Conservation (phyloP, 2,113 vertebrate species). For the Orthonyx spaldingii region DNA sequence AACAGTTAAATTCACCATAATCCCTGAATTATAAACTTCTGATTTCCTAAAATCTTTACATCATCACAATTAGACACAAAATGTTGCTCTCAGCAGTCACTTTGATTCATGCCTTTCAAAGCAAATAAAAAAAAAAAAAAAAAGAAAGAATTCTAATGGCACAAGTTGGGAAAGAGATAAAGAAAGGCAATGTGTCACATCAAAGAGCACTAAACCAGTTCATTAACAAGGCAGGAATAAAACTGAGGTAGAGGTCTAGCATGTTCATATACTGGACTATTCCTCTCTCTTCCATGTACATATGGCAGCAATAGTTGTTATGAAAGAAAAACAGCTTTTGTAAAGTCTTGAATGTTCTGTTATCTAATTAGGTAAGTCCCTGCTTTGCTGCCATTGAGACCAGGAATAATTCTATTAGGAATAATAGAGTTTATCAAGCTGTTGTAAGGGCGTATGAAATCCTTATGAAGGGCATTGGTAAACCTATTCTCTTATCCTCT, state of each 20-base stretch:
- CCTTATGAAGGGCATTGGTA: neutral
- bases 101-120: neutral
- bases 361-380: neutral
- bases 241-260: neutral
- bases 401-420: neutral
- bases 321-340: neutral
- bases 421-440: neutral
- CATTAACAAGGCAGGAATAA: neutral
- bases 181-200: neutral
- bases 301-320: neutral
- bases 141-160: neutral
- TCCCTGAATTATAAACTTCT: neutral
- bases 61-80: neutral
- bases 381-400: neutral
- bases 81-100: neutral
- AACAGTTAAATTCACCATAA: neutral
- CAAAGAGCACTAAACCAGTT: neutral
- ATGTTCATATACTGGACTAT: neutral
- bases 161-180: neutral
- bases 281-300: neutral
- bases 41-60: neutral
- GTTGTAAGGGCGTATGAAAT: neutral
- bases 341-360: neutral
- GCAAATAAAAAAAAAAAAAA: neutral
- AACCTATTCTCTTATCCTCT: neutral